Evolutionary conservation across 2,797 vertebrate genomes (phyloP), one percentile per base, ranked within the genome.

Genomic region (Alcedo atthis): DNA sequence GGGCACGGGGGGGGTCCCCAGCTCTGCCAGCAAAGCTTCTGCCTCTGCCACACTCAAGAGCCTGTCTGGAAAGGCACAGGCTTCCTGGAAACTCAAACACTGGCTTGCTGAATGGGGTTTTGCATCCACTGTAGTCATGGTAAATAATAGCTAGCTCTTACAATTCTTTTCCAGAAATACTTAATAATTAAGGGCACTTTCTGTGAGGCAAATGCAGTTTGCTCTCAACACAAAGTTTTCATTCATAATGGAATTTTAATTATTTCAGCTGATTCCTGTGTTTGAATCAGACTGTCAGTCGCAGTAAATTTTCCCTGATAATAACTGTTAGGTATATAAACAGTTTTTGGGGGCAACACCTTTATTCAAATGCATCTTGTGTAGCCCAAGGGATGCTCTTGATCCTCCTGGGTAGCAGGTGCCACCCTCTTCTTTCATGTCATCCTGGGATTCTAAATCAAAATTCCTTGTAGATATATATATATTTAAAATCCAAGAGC

Each of bases 1-100:
- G 76, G 68, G 86, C 86, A 59, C 55, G 35, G 83, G 79, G 90
- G 85, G 43, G 58, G n/a, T 83, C 24, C 61, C 82, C 24, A 1
- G 67, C 57, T 53, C 69, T 96, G 30, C 95, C 89, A 93, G 80
- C 87, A 71, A 26, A 43, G 68, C 79, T 90, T 93, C 76, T 81
- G 76, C 92, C 94, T 95, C 26, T 90, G 86, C 87, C 94, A 88
- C 40, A 10, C 42, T 89, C 90, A 61, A 67, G 75, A 93, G 86
- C 66, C 75, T 91, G 26, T 75, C 77, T 87, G 90, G 91, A 95
- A 94, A 94, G 86, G 77, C 94, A 9, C 19, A 78, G 48, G 16
- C 62, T 93, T 83, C 64, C 76, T 94, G 93, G 75, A 92, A 85
- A 59, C 82, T 10, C 42, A 81, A 90, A 57, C 18, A 15, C 55